Evolutionary conservation across 92 coral and sea anemone genomes (phyloP), one percentile per base, ranked within the genome.

Genomic region (Epizoanthus stellaris): DNA sequence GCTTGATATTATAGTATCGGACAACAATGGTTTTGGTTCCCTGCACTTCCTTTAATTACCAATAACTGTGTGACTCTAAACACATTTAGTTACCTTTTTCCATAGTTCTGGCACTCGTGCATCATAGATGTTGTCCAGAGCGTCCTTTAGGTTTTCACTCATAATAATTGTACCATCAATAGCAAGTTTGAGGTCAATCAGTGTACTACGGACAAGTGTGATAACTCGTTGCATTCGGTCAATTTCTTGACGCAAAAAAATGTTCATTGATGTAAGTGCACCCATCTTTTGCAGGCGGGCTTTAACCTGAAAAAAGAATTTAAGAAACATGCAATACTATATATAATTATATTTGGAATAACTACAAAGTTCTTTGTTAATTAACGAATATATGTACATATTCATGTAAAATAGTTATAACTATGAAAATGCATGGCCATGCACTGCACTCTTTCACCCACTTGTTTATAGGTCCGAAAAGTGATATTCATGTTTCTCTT

Each of bases 201-300:
- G 88, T 13, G 99, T 97, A 82, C 72, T 94, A 54, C 99, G 89
- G 45, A 97, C 99, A 8, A 80, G 73, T 0, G 99, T 81, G 14
- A 97, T 93, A 2, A 97, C 98, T n/a, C 99, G 89, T 83, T 97
- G 99, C 99, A 97, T 97, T 77, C 99, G 93, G 67, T 97, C 99
- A 71, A 97, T 91, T 65, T 97, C 99, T 95, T 97, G 99, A 53
- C 99, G 97, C 42, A 97, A 91, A 91, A 97, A 97, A 82, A 97
- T 97, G 80, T 97, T 97, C 97, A 97, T 97, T 12, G 99, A 93
- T 0, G 99, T 93, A 68, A 97, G 87, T 7, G 99, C 98, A 30
- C 98, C 99, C 99, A 97, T 97, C 86, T 97, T 97, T 76, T 97
- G 99, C 23, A 97, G 94, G 3, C 99, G 95, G 6, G 92, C 85